These are phyloP conservation scores for Indicator maculatus DNA, from an alignment of 2,113 vertebrate species.

Conservation along the genomic window DNA sequence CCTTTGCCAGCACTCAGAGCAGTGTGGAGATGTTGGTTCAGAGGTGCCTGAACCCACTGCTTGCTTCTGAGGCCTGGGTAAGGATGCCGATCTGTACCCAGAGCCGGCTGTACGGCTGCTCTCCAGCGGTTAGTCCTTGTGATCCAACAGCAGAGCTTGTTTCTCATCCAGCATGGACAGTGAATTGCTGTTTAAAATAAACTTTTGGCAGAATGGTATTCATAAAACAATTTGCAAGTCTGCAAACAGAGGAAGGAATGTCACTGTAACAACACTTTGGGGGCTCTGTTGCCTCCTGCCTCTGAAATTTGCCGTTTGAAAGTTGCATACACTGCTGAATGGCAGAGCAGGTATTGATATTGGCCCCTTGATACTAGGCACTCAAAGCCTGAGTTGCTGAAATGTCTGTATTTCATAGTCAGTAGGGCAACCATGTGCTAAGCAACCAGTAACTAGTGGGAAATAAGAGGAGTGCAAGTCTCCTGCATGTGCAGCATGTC, in stretches of 20 bases:
- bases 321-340: background rate
- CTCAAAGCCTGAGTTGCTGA: slow-evolving; percentile 7
- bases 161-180: background rate
- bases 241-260: background rate
- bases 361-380: background rate
- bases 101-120: slow-evolving; percentile 7
- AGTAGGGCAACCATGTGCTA: background rate
- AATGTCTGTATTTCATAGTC: background rate
- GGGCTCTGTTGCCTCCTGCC: background rate
- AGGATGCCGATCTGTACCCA: background rate
- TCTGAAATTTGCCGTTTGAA: slow-evolving; percentile 12
- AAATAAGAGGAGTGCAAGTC: background rate
- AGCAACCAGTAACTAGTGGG: background rate
- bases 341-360: slow-evolving; percentile 22
- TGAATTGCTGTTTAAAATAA: slow-evolving; percentile 14
- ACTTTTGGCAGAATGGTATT: background rate
- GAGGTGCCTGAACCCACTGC: background rate
- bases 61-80: slow-evolving; percentile 2
- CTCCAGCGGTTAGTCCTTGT: background rate
- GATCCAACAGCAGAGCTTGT: background rate
- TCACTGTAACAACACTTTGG: slow-evolving; percentile 6
- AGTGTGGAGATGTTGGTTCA: slow-evolving; percentile 1
- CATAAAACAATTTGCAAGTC: slow-evolving; percentile 6
- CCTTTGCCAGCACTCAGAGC: slow-evolving; percentile 23
- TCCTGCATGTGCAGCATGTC: background rate